Evolutionary conservation across 2,888 invertebrate genomes (phyloP).

Genomic region (Drosophila aldrichi): DNA sequence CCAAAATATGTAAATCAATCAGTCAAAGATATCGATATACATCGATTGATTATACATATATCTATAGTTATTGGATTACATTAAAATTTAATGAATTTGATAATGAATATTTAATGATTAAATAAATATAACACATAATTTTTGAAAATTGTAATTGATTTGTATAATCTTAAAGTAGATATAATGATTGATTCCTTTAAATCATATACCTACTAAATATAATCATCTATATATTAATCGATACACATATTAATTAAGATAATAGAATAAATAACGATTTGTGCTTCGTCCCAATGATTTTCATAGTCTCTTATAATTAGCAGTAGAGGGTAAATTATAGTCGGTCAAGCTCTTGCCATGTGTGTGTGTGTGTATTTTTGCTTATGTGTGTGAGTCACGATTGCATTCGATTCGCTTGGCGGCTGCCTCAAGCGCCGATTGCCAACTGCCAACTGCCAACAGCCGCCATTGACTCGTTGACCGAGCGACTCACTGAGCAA

Average conservation of each 20-base stretch:
- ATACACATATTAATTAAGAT: too few relatives aligned
- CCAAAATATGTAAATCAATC: not conserved
- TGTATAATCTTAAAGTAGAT: not conserved
- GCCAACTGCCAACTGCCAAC: constrained; percentile 54
- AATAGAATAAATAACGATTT: too few relatives aligned
- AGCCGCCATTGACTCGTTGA: constrained; percentile 78
- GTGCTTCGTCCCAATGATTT: not conserved
- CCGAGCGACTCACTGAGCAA: constrained; percentile 77
- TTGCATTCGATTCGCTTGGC: constrained; percentile 58
- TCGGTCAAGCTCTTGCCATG: not conserved
- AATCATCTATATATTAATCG: too few relatives aligned
- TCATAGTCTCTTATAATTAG: not conserved
- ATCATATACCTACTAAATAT: too few relatives aligned
- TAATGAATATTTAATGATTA: too few relatives aligned
- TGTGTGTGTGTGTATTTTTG: not conserved
- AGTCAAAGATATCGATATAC: not conserved
- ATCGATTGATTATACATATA: not conserved
- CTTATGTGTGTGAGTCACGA: constrained; percentile 35
- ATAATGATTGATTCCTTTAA: too few relatives aligned
- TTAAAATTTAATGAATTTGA: too few relatives aligned
- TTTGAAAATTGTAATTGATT: not conserved
- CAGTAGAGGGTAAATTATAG: constrained; percentile 1
- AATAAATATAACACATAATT: not conserved
- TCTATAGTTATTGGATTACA: not conserved
- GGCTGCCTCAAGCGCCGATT: constrained; percentile 39